Conservation (phyloP, 2,888 invertebrate genomes). For the Coremacera marginata region DNA sequence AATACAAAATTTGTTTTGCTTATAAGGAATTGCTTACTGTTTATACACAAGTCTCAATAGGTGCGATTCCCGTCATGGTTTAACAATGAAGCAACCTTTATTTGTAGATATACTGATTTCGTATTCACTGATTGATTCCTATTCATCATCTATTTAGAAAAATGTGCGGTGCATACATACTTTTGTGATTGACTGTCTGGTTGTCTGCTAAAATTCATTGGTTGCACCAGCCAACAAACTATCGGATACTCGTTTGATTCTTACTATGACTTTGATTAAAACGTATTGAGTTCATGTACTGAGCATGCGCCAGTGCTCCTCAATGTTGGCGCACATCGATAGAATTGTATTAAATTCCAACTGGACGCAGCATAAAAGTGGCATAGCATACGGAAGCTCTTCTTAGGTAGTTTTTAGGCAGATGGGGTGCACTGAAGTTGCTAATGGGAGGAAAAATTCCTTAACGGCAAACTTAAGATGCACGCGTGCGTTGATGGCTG, state of each 20-base stretch:
- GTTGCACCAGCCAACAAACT: neutral
- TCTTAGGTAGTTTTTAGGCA: too few species aligned
- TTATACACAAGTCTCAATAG: too few species aligned
- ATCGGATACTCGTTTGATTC: neutral
- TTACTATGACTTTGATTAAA: slow-evolving; percentile 30
- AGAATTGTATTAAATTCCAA: slow-evolving; percentile 22
- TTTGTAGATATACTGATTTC: too few species aligned
- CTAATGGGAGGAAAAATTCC: neutral
- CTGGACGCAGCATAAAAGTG: slow-evolving; percentile 8
- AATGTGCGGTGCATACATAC: too few species aligned
- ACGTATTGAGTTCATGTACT: slow-evolving; percentile 7
- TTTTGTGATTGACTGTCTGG: too few species aligned
- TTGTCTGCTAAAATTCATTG: neutral
- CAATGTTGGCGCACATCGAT: slow-evolving; percentile 12
- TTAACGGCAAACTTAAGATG: slow-evolving; percentile 13
- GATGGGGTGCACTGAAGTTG: neutral
- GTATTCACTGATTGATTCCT: too few species aligned
- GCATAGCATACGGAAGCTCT: slow-evolving; percentile 19
- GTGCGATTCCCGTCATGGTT: too few species aligned
- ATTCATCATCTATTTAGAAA: too few species aligned
- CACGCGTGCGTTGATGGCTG: slow-evolving; percentile 1
- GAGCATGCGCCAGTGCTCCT: neutral
- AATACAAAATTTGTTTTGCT: too few species aligned
- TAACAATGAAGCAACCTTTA: too few species aligned
- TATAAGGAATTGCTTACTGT: too few species aligned